phyloP scores from a whole-genome alignment of 1,140 invertebrate genomes.

The Eriocheir sinensis region DNA sequence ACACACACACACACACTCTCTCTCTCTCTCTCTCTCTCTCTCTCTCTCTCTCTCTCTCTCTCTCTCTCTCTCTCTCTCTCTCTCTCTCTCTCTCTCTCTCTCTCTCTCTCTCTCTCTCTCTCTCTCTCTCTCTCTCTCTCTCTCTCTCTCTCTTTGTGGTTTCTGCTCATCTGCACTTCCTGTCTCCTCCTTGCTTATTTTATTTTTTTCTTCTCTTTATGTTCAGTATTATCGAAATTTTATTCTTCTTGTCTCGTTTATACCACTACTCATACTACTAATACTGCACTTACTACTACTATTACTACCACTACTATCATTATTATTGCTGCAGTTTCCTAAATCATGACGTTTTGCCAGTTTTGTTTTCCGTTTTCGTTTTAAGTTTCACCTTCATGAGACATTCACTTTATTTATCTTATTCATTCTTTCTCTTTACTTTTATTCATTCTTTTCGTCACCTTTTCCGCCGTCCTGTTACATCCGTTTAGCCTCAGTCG shows the following conservation, averaged over 20 bases:
- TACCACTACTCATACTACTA: neutral
- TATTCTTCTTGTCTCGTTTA: too few species aligned
- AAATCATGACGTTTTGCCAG: too few species aligned
- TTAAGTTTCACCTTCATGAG: too few species aligned
- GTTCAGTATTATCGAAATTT: neutral
- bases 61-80: constrained; percentile 30
- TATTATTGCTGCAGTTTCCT: neutral
- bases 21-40: neutral
- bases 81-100: neutral
- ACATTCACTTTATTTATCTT: too few species aligned
- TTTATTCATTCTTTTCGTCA: too few species aligned
- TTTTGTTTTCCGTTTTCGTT: too few species aligned
- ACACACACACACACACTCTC: constrained; percentile 1
- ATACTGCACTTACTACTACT: neutral
- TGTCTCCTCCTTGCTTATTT: constrained; percentile 10
- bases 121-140: constrained; percentile 19
- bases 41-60: neutral
- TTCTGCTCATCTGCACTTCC: neutral
- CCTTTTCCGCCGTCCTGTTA: too few species aligned
- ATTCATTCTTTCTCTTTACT: too few species aligned
- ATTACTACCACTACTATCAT: neutral
- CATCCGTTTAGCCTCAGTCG: too few species aligned
- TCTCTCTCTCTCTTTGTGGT: neutral
- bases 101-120: neutral
- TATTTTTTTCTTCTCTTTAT: neutral